phyloP scores from a whole-genome alignment of 1,140 invertebrate species.

The Eurosta solidaginis region DNA sequence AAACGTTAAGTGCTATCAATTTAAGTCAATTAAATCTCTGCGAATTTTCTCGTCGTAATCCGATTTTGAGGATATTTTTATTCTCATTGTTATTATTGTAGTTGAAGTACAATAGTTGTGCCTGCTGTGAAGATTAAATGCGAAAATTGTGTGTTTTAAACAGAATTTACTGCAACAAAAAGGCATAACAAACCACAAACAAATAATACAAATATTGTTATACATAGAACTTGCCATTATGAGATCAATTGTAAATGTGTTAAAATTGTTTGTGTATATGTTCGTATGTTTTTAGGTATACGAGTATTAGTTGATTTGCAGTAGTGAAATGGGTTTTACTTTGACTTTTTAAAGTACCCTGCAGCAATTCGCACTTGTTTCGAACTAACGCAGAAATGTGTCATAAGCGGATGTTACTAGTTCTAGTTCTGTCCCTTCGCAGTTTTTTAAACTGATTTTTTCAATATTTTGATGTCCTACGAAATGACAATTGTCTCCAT shows the following conservation, averaged over 20 bases:
- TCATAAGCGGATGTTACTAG: too few species aligned
- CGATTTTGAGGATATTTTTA: constrained; percentile 18
- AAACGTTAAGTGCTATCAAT: constrained; percentile 28
- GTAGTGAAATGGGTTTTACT: too few species aligned
- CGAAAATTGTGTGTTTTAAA: not conserved
- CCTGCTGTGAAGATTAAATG: not conserved
- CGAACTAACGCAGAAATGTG: too few species aligned
- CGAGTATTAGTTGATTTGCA: too few species aligned
- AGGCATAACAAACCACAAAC: not conserved
- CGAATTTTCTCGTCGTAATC: constrained; percentile 24
- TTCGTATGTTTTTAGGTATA: not conserved
- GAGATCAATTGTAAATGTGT: not conserved
- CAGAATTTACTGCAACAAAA: not conserved
- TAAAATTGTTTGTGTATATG: not conserved
- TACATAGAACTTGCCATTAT: not conserved
- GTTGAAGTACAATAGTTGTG: too few species aligned
- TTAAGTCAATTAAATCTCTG: constrained; percentile 29
- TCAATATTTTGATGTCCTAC: too few species aligned
- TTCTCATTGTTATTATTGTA: not conserved
- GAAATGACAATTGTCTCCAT: too few species aligned
- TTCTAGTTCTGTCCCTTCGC: too few species aligned
- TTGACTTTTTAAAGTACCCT: too few species aligned
- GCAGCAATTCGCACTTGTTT: not conserved
- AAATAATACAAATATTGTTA: not conserved
- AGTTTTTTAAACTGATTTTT: too few species aligned